Percentiles rank a stretch among this genome's conserved stretches.
phyloP scores from a whole-genome alignment of 2,113 vertebrate genomes.

The Malurus elegans region DNA sequence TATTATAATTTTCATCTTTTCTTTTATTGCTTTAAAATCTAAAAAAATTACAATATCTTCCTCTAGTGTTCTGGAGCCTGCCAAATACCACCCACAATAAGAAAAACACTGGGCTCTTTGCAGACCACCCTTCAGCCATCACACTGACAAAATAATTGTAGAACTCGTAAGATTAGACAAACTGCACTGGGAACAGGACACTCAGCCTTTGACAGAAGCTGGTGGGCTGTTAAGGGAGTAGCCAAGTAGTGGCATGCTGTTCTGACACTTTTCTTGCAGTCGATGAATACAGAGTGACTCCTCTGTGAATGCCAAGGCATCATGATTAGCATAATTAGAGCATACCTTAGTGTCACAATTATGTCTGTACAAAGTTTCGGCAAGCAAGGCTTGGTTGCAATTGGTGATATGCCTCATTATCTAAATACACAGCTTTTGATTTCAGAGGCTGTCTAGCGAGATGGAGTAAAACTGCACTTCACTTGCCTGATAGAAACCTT shows the following conservation, averaged over 20 bases:
- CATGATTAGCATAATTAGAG: conserved; percentile 70
- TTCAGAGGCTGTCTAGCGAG: neutral
- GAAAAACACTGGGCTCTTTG: conserved; percentile 19
- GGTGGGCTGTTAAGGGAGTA: conserved; percentile 69
- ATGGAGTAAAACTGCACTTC: neutral
- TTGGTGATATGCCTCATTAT: conserved; percentile 25
- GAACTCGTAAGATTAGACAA: conserved; percentile 63
- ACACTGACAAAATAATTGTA: conserved; percentile 76
- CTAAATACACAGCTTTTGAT: neutral
- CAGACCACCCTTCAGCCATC: conserved; percentile 59
- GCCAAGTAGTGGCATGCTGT: conserved; percentile 68
- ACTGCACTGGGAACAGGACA: conserved; percentile 65
- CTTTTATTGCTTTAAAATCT: neutral
- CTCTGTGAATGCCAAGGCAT: conserved; percentile 49
- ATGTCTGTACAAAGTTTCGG: conserved; percentile 46
- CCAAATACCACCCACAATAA: conserved; percentile 39
- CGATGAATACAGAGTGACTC: conserved; percentile 51
- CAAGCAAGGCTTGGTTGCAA: conserved; percentile 23
- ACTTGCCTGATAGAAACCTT: neutral
- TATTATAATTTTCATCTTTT: neutral
- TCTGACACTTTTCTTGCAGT: conserved; percentile 57
- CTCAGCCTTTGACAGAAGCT: conserved; percentile 65
- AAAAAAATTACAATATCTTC: conserved; percentile 25
- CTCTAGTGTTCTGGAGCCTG: conserved; percentile 8
- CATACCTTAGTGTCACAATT: conserved; percentile 47